These are phyloP conservation scores for Cyprinodon tularosa DNA, from an alignment of 2,113 vertebrate genomes.

Conservation along the genomic window DNA sequence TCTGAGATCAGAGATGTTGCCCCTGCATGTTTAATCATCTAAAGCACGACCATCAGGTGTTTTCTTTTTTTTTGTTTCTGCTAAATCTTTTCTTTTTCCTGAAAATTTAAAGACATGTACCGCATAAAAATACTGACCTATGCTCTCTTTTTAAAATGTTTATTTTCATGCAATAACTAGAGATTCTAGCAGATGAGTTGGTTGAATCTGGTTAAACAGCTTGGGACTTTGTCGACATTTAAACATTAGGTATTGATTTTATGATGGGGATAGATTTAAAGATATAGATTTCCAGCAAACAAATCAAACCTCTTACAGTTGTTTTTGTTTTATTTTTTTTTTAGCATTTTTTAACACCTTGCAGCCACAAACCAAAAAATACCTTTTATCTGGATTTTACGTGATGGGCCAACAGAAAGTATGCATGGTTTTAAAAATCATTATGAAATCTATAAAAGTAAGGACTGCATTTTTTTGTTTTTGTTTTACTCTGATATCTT, in stretches of 20 bases:
- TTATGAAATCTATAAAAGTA: too few relatives aligned
- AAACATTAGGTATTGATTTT: not conserved
- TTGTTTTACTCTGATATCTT: too few relatives aligned
- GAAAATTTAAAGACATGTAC: conserved; percentile 16
- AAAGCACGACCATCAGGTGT: conserved; percentile 39
- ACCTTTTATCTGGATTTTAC: not conserved
- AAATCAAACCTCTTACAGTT: not conserved
- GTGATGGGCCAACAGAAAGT: not conserved
- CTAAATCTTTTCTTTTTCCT: not conserved
- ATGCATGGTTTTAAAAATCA: too few relatives aligned
- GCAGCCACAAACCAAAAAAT: not conserved
- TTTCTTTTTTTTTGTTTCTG: conserved; percentile 19
- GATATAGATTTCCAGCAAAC: not conserved
- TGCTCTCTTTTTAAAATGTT: conserved; percentile 2
- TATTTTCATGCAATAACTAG: not conserved
- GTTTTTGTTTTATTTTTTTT: not conserved
- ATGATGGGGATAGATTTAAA: not conserved
- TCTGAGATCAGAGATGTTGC: conserved; percentile 13
- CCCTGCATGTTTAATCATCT: conserved; percentile 45
- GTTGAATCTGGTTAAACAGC: not conserved
- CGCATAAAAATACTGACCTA: not conserved
- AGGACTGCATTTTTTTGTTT: too few relatives aligned
- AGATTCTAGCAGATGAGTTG: not conserved
- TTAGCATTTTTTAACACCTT: not conserved
- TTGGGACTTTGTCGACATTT: conserved; percentile 7